Conservation (phyloP, 2,113 vertebrate genomes). For the Trinectes maculatus region DNA sequence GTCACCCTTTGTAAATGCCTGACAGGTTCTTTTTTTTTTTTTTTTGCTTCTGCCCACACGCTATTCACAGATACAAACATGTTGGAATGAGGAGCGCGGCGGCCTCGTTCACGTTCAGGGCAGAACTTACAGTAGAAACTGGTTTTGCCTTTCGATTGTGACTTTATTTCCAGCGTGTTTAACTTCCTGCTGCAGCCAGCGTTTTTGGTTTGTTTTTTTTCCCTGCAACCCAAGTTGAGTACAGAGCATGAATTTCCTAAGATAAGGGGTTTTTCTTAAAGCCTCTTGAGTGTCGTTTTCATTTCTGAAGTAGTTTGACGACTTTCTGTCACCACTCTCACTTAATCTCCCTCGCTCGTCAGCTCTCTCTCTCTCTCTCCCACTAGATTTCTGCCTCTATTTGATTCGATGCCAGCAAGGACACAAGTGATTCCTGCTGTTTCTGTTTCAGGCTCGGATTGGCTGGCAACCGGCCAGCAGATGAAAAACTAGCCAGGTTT, state of each 20-base stretch:
- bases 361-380: conserved; percentile 30
- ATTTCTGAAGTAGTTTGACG: conserved; percentile 60
- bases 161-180: conserved; percentile 45
- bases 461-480: conserved; percentile 53
- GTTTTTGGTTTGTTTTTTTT: conserved; percentile 12
- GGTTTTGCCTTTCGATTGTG: conserved; percentile 30
- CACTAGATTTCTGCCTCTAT: conserved; percentile 22
- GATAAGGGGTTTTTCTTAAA: conserved; percentile 35
- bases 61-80: conserved; percentile 30
- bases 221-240: too few species aligned
- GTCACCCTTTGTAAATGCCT: conserved; percentile 57
- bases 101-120: neutral
- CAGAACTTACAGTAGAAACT: conserved; percentile 24
- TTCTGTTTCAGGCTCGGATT: conserved; percentile 79
- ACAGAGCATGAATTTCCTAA: conserved; percentile 30
- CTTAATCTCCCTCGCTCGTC: conserved; percentile 58
- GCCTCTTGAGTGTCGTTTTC: conserved; percentile 61
- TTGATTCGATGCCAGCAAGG: conserved; percentile 79
- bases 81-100: conserved; percentile 25
- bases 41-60: conserved; percentile 38
- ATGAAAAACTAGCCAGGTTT: conserved; percentile 67
- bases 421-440: conserved; percentile 77
- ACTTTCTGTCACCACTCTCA: conserved; percentile 41
- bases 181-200: conserved; percentile 27
- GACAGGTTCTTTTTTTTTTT: conserved; percentile 47